Evolutionary conservation across 2,797 vertebrate genomes (phyloP).

Genomic region (Pelobates cultripes): DNA sequence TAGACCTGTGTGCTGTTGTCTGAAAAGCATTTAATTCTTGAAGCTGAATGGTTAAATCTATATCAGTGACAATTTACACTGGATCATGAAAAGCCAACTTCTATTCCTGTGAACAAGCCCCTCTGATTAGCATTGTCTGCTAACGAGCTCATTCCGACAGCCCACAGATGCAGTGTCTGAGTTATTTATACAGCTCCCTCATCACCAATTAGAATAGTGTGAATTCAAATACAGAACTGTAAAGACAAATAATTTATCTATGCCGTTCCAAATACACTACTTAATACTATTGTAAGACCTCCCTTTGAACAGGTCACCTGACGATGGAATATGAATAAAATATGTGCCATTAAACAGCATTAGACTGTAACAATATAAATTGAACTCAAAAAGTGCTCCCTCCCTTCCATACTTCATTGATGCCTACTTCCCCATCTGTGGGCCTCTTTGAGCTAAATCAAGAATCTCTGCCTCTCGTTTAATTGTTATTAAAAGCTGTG

Average conservation of each 20-base stretch:
- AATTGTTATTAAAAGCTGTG: too few relatives aligned
- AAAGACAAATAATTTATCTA: conserved; percentile 21
- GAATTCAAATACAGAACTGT: conserved; percentile 43
- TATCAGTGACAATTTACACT: conserved; percentile 33
- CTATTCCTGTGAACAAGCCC: conserved; percentile 46
- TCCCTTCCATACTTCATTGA: too few relatives aligned
- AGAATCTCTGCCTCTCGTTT: too few relatives aligned
- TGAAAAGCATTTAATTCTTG: neutral
- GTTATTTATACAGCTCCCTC: conserved; percentile 49
- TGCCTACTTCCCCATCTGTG: too few relatives aligned
- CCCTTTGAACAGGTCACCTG: neutral
- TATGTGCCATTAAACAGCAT: neutral
- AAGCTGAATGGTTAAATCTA: conserved; percentile 25
- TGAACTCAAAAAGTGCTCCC: too few relatives aligned
- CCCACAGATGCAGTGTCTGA: conserved; percentile 50
- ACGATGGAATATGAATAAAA: neutral
- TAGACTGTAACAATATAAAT: neutral
- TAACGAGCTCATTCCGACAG: conserved; percentile 49
- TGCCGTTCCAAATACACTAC: neutral
- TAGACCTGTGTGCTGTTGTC: neutral
- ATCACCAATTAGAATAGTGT: conserved; percentile 28
- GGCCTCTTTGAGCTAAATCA: neutral
- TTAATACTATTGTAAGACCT: conserved; percentile 3
- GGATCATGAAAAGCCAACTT: conserved; percentile 43
- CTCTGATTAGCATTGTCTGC: conserved; percentile 53